Base-by-base conservation (phyloP, 2,797 vertebrate genomes). In the Brachymystax lenok region DNA sequence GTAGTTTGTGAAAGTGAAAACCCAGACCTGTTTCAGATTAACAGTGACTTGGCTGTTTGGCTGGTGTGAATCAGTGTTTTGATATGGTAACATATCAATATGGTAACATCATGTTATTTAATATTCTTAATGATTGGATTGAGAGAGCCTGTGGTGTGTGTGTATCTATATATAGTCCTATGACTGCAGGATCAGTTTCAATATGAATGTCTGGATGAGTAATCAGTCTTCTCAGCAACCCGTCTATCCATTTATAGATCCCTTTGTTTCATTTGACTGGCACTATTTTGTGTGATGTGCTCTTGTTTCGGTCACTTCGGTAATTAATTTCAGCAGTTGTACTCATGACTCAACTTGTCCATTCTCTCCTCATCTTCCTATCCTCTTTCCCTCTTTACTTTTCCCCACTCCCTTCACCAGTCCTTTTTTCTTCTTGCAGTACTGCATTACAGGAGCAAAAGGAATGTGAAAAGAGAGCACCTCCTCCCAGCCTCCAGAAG, bases 401-500 rank as follows among this genome's bases (percentile, higher is more conserved):
- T 74, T 74, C 77, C 86, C 81, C 77, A 80, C 73, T 82, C 83
- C 87, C 82, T 73, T 88, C 87, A 85, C 87, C 87, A 92, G 86
- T 87, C 80, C 63, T 35, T 63, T 24, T 91, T 88, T 91, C 88
- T 92, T 89, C 90, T 91, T 85, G 80, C 88, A 89, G 88, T 80
- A 82, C 85, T 89, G 91, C 92, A 86, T 82, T 91, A 90, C 89
- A 84, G 93, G 92, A 94, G 92, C 89, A 87, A 88, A 88, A 72
- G 84, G 86, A 90, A 88, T 80, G 87, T 82, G 88, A 63, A 63
- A 63, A 63, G 6, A 89, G 88, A 74, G 78, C 81, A 74, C 75
- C 80, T 73, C 70, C 63, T 75, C 73, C 69, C 80, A 72, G 79
- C 72, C 74, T 81, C 90, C 92, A 87, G 91, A 90, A 74, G 83